Conservation (phyloP, 2,888 invertebrate genomes). For the Amphimallon solstitiale region DNA sequence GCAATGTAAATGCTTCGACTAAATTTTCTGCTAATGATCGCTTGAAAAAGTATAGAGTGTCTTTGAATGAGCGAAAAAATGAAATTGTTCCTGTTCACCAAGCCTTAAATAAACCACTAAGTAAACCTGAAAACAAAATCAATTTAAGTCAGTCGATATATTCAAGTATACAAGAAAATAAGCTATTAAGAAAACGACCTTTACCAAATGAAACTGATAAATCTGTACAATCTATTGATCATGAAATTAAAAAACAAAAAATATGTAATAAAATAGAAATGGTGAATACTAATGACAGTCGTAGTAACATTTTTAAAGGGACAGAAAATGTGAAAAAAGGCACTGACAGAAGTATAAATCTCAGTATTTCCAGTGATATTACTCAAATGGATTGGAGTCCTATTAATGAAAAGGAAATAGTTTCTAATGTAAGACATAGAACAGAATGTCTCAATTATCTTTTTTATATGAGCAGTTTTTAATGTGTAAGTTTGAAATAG, state of each 20-base stretch:
- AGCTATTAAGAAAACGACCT: constrained; percentile 2
- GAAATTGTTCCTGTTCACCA: constrained; percentile 31
- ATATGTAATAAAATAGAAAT: background rate
- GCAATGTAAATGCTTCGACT: background rate
- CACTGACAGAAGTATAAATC: no score
- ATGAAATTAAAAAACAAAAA: constrained; percentile 2
- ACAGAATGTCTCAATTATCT: constrained; percentile 11
- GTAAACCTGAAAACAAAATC: background rate
- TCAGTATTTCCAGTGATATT: constrained; percentile 32
- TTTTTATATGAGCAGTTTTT: background rate
- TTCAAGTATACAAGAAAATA: background rate
- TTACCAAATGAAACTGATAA: background rate
- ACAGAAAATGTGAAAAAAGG: no score
- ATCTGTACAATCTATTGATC: background rate
- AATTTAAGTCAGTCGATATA: background rate
- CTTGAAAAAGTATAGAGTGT: constrained; percentile 37
- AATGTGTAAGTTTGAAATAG: background rate
- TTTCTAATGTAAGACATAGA: constrained; percentile 44
- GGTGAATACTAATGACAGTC: background rate
- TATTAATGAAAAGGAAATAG: constrained; percentile 44
- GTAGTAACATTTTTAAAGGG: background rate
- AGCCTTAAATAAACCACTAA: background rate
- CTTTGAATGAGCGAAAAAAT: constrained; percentile 26
- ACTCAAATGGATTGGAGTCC: constrained; percentile 52
- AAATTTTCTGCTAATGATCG: constrained; percentile 43